Conservation (phyloP, 2,888 invertebrate species). For the Parochlus steinenii region DNA sequence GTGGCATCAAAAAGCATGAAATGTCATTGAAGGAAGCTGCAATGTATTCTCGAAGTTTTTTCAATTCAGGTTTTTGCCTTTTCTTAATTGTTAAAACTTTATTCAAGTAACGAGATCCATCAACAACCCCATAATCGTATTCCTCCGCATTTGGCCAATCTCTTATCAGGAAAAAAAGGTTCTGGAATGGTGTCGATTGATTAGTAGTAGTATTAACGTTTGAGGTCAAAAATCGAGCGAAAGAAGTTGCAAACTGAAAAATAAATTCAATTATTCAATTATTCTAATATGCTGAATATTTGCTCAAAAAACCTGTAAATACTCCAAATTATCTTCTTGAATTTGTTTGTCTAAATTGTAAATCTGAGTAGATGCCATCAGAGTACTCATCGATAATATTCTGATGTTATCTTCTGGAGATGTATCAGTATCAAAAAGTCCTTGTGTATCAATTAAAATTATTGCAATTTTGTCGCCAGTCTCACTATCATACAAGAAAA, state of each 20-base stretch:
- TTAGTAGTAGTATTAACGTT: neutral
- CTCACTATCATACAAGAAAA: neutral
- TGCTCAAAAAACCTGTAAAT: too few relatives aligned
- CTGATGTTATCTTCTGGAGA: constrained; percentile 3
- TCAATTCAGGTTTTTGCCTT: constrained; percentile 4
- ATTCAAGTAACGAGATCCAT: constrained; percentile 2
- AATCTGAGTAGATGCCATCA: constrained; percentile 11
- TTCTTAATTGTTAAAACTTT: neutral
- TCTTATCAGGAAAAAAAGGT: constrained; percentile 11
- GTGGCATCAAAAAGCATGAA: constrained; percentile 8
- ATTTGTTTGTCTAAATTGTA: constrained; percentile 6
- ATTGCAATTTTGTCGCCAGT: constrained; percentile 7
- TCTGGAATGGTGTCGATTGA: constrained; percentile 11
- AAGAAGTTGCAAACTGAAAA: constrained; percentile 10
- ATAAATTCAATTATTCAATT: too few relatives aligned
- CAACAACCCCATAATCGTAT: constrained; percentile 2
- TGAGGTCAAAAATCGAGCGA: neutral
- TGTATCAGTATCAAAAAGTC: constrained; percentile 9
- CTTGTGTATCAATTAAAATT: constrained; percentile 11
- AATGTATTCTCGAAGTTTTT: neutral
- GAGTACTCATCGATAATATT: constrained; percentile 8
- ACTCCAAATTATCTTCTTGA: constrained; percentile 11
- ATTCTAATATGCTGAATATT: too few relatives aligned
- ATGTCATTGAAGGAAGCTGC: constrained; percentile 7
- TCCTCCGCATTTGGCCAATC: constrained; percentile 5